Evolutionary conservation across 1,140 invertebrate species (phyloP).

Genomic region (Zaprionus lachaisei): DNA sequence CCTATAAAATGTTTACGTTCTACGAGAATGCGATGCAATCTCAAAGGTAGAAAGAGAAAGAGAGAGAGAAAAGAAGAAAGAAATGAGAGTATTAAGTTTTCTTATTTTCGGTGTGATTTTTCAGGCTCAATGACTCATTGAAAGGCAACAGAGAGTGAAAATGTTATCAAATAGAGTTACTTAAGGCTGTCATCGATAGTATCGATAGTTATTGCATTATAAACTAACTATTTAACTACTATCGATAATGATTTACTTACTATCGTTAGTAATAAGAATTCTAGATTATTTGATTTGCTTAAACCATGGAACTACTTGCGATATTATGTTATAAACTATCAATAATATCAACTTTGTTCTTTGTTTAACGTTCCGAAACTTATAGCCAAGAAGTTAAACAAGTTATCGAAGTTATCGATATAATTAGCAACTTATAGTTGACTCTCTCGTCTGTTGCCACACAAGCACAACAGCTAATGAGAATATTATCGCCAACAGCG

Average conservation of each 20-base stretch:
- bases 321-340: too few relatives aligned
- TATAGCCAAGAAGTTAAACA: background rate
- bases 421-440: background rate
- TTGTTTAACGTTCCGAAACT: too few relatives aligned
- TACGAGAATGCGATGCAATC: background rate
- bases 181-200: background rate
- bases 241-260: background rate
- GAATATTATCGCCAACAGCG: conserved; percentile 20
- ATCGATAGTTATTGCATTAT: background rate
- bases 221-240: background rate
- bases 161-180: background rate
- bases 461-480: background rate
- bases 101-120: background rate
- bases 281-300: too few relatives aligned
- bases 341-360: too few relatives aligned
- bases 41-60: background rate
- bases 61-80: background rate
- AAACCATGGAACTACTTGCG: too few relatives aligned
- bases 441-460: too few relatives aligned
- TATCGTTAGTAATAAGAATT: too few relatives aligned
- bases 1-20: conserved; percentile 24
- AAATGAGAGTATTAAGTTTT: background rate
- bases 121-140: background rate
- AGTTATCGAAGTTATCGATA: background rate
- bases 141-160: background rate